Conservation (phyloP, 2,888 invertebrate genomes). For the Hermaeophaga mercurialis region DNA sequence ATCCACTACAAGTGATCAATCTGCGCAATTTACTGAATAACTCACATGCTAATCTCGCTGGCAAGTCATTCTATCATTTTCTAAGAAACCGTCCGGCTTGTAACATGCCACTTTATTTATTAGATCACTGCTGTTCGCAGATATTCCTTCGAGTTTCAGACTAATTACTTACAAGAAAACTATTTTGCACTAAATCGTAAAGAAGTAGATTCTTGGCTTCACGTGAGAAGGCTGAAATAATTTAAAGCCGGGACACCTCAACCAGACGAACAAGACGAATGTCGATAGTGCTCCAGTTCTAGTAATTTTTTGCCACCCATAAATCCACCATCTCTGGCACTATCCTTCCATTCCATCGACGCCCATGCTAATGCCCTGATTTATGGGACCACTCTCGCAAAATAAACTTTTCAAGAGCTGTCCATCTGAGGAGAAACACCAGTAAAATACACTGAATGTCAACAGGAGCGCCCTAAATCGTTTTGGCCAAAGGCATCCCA, state of each 20-base stretch:
- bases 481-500: not conserved
- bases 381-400: slow-evolving; percentile 23
- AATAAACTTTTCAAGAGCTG: slow-evolving; percentile 31
- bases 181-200: too few relatives aligned
- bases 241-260: too few relatives aligned
- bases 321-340: slow-evolving; percentile 15
- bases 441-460: slow-evolving; percentile 23
- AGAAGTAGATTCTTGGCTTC: too few relatives aligned
- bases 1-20: slow-evolving; percentile 47
- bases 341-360: slow-evolving; percentile 21
- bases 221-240: too few relatives aligned
- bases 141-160: not conserved
- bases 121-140: not conserved
- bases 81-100: not conserved
- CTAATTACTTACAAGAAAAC: too few relatives aligned
- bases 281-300: slow-evolving; percentile 18
- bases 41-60: slow-evolving; percentile 32
- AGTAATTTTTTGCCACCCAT: slow-evolving; percentile 21
- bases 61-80: slow-evolving; percentile 24
- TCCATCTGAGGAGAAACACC: slow-evolving; percentile 22
- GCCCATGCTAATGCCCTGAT: slow-evolving; percentile 28
- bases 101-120: slow-evolving; percentile 5
- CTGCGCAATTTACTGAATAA: slow-evolving; percentile 43
- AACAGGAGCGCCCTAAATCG: slow-evolving; percentile 5
- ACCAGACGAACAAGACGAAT: slow-evolving; percentile 7